phyloP scores from a whole-genome alignment of 1,140 invertebrate genomes.

The Cotesia chilonis region DNA sequence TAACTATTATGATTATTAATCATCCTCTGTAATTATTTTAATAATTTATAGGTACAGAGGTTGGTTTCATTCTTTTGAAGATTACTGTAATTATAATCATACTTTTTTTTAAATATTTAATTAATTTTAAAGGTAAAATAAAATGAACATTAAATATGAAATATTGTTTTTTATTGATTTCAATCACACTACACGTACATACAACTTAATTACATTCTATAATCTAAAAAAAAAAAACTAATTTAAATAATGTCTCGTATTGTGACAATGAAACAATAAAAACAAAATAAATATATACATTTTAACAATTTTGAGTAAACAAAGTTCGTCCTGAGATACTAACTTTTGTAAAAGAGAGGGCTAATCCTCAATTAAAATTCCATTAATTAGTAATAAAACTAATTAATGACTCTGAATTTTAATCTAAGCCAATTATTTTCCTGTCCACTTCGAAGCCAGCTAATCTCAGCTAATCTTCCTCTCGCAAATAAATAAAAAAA shows the following conservation, averaged over 20 bases:
- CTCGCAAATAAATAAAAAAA: conserved; percentile 29
- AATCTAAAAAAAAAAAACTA: conserved; percentile 27
- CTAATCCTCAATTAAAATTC: neutral
- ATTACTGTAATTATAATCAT: too few species aligned
- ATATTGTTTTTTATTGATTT: conserved; percentile 39
- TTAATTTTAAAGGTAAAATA: neutral
- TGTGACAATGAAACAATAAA: conserved; percentile 29
- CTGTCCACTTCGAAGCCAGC: conserved; percentile 32
- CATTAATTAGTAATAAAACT: conserved; percentile 4
- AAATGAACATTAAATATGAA: neutral
- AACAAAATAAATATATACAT: conserved; percentile 49
- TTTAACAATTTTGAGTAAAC: conserved; percentile 32
- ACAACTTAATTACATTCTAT: conserved; percentile 45
- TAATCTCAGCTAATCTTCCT: conserved; percentile 45
- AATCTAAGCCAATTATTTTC: conserved; percentile 20
- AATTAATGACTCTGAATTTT: conserved; percentile 1
- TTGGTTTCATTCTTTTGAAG: too few species aligned
- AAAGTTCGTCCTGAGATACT: conserved; percentile 49
- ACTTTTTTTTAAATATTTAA: too few species aligned
- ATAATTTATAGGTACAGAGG: too few species aligned
- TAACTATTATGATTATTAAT: too few species aligned
- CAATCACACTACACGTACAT: conserved; percentile 47
- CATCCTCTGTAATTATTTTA: too few species aligned
- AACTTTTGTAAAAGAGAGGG: conserved; percentile 45
- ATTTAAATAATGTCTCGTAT: conserved; percentile 14